These are phyloP conservation scores for Monopterus albus DNA, from an alignment of 2,113 vertebrate species.

Conservation along the genomic window DNA sequence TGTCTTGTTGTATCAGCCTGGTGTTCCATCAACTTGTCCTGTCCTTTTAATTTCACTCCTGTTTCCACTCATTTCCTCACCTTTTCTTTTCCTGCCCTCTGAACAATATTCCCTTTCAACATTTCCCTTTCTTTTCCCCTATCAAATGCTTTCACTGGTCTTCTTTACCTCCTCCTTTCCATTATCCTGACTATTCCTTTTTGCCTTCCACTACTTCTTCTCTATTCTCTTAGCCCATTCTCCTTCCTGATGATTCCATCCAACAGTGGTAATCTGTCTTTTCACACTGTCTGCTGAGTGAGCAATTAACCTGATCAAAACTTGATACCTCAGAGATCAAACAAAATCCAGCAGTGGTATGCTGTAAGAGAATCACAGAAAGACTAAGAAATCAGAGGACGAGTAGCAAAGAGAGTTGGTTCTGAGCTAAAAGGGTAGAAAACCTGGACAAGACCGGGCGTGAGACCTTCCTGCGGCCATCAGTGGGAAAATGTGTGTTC, in stretches of 20 bases:
- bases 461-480: constrained; percentile 30
- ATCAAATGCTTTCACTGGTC: background rate
- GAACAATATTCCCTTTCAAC: background rate
- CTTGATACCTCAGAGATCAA: constrained; percentile 39
- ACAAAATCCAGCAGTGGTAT: constrained; percentile 23
- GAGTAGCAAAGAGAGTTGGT: background rate
- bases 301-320: constrained; percentile 65
- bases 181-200: background rate
- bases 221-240: background rate
- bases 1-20: constrained; percentile 20
- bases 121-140: background rate
- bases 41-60: constrained; percentile 31
- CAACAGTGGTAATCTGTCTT: constrained; percentile 41
- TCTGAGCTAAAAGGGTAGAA: background rate
- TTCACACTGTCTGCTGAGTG: constrained; percentile 26
- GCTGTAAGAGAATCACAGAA: background rate
- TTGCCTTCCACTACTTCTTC: too few relatives aligned
- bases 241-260: constrained; percentile 9
- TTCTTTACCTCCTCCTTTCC: background rate
- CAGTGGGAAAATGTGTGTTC: constrained; percentile 24
- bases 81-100: background rate
- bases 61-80: background rate
- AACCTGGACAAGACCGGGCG: background rate
- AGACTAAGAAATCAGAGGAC: constrained; percentile 10
- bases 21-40: constrained; percentile 49